Evolutionary conservation across 2,888 invertebrate genomes (phyloP).

Genomic region (Chalcis sispes): DNA sequence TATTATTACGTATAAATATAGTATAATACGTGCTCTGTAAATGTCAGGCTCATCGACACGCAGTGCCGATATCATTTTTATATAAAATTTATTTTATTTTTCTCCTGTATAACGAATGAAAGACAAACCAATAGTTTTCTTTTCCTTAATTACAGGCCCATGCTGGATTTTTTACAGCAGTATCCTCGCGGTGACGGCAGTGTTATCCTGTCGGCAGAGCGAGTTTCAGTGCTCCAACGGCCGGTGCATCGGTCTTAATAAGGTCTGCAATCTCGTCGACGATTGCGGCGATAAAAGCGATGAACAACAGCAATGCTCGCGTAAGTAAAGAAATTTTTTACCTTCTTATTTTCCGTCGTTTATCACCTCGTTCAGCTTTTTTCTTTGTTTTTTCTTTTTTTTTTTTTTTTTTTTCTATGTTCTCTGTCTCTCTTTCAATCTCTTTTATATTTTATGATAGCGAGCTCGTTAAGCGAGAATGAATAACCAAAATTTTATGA

Average conservation of each 20-base stretch:
- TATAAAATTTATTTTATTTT: slow-evolving; percentile 10
- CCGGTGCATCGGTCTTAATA: slow-evolving; percentile 83
- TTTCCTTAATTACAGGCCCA: slow-evolving; percentile 68
- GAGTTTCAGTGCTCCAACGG: slow-evolving; percentile 78
- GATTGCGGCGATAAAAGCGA: slow-evolving; percentile 89
- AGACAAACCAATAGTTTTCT: slow-evolving; percentile 39
- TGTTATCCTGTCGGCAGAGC: slow-evolving; percentile 77
- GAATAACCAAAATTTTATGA: slow-evolving; percentile 11
- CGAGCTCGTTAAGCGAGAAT: slow-evolving; percentile 6
- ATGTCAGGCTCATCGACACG: background rate
- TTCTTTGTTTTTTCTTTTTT: background rate
- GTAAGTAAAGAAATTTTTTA: slow-evolving; percentile 78
- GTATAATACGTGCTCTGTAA: too few relatives aligned
- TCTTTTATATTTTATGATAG: slow-evolving; percentile 29
- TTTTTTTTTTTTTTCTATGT: background rate
- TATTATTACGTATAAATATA: too few relatives aligned
- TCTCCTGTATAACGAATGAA: too few relatives aligned
- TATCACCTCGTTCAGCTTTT: background rate
- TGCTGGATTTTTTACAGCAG: slow-evolving; percentile 69
- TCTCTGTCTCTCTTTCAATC: background rate
- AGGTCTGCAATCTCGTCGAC: slow-evolving; percentile 86
- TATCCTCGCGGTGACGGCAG: slow-evolving; percentile 67
- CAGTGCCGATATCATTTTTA: background rate
- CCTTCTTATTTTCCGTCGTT: background rate
- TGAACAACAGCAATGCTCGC: slow-evolving; percentile 85